A percentile compares a stretch with the other conserved stretches of the same genome.
phyloP scores from a whole-genome alignment of 2,888 invertebrate genomes.

The Gandaritis pyraliata region DNA sequence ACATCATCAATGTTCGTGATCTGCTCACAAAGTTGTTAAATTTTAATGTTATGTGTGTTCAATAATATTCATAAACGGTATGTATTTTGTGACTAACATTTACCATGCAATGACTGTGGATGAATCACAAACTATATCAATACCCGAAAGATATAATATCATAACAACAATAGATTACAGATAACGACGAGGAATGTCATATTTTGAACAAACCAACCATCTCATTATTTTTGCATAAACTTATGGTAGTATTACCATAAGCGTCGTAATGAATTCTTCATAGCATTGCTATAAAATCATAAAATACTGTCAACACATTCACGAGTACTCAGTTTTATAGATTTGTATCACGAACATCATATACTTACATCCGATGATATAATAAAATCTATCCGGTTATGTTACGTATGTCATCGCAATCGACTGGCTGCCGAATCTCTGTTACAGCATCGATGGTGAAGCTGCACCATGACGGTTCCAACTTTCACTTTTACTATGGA shows the following conservation, averaged over 20 bases:
- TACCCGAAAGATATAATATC: no score
- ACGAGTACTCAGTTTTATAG: constrained; percentile 18
- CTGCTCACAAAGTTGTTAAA: constrained; percentile 11
- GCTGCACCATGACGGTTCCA: constrained; percentile 43
- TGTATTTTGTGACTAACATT: not conserved
- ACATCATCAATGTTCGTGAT: constrained; percentile 8
- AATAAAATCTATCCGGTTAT: constrained; percentile 41
- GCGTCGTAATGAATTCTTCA: not conserved
- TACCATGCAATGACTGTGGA: not conserved
- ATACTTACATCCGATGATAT: constrained; percentile 38
- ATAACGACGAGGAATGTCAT: no score
- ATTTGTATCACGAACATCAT: constrained; percentile 26
- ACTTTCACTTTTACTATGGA: constrained; percentile 55
- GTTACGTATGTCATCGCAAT: constrained; percentile 64
- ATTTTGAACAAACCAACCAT: no score
- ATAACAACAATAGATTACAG: no score
- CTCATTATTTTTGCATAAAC: no score
- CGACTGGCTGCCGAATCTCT: constrained; percentile 39
- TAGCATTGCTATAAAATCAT: not conserved
- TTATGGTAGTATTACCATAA: no score
- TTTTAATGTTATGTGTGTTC: not conserved
- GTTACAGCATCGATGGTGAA: constrained; percentile 52
- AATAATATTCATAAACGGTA: not conserved
- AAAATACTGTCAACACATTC: not conserved
- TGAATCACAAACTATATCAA: not conserved